A percentile compares a stretch with the other conserved stretches of the same genome.
Evolutionary conservation across 2,888 invertebrate genomes (phyloP).

Genomic region (Tinea trinotella): DNA sequence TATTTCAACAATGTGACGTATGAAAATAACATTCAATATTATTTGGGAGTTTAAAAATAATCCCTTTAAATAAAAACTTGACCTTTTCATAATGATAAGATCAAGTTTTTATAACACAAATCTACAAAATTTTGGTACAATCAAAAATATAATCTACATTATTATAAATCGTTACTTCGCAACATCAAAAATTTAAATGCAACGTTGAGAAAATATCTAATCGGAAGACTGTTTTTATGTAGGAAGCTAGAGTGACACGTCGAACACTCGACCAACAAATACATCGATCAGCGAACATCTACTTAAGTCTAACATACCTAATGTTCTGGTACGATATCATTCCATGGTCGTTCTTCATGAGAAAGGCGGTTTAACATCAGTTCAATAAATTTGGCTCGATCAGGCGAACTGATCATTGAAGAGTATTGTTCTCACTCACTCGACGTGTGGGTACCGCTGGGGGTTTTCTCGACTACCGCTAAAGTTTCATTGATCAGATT

Average conservation of each 20-base stretch:
- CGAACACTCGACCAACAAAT: conserved; percentile 56
- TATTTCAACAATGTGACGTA: no score
- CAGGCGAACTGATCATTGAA: conserved; percentile 29
- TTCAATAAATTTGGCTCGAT: conserved; percentile 67
- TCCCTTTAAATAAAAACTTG: no score
- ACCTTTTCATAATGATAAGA: no score
- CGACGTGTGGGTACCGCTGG: neutral
- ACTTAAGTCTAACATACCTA: conserved; percentile 31
- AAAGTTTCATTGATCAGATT: neutral
- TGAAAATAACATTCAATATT: no score
- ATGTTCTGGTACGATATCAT: conserved; percentile 33
- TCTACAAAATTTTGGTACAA: no score
- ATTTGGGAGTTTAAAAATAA: neutral
- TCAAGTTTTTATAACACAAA: neutral
- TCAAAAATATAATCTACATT: no score
- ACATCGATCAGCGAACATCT: conserved; percentile 22
- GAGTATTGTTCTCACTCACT: neutral
- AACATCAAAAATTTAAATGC: conserved; percentile 60
- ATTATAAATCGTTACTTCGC: neutral
- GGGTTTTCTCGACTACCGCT: neutral
- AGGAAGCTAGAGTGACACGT: conserved; percentile 66
- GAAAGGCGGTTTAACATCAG: conserved; percentile 65
- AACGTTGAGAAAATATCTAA: conserved; percentile 64
- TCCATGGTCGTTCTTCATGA: conserved; percentile 54
- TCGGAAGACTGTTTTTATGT: conserved; percentile 70